Evolutionary conservation across 2,113 vertebrate species (phyloP), one percentile per base, ranked within the genome.

Genomic region (Ceyx melanurus): DNA sequence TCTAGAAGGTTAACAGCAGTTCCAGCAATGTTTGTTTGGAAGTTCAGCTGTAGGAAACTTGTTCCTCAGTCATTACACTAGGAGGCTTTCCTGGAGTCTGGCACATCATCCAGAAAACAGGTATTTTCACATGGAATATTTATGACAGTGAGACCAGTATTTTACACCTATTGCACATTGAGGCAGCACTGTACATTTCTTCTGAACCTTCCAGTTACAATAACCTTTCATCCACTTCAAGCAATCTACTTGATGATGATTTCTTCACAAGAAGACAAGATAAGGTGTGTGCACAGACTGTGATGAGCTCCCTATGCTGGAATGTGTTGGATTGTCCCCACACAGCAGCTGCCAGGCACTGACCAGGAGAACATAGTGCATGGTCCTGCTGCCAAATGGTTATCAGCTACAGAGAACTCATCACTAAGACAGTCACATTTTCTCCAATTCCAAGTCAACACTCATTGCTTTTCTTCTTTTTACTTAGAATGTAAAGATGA

Each of bases 401-500:
- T 11, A 42, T 20, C 31, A 22, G 9, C 23, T 35, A 40, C n/a
- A 45, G 57, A 66, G 20, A 43, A 80, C 61, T 25, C 17, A 66
- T 25, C 17, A 19, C 9, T 8, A 65, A 84, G 26, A 56, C 8
- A 22, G 1, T 37, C 9, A 15, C 21, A 35, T 53, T 35, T 68
- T 37, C 40, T 45, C 50, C 14, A 33, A 25, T 73, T 35, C 23
- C 40, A 71, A 15, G 4, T 13, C 28, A 58, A 26, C 15, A 60
- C 3, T 23, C 0, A 0, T 14, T 0, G 0, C 11, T 53, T 29
- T 58, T 42, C 11, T 68, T 73, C 71, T n/a, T 22, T 15, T 11
- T 20, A 5, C 25, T 51, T 66, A 31, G 19, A 54, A 48, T 62
- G 45, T 14, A 45, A 89, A 83, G 31, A 31, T n/a, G 7, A 46